Base-by-base conservation (phyloP, 2,797 vertebrate species). In the Acestrorhynchus altus region DNA sequence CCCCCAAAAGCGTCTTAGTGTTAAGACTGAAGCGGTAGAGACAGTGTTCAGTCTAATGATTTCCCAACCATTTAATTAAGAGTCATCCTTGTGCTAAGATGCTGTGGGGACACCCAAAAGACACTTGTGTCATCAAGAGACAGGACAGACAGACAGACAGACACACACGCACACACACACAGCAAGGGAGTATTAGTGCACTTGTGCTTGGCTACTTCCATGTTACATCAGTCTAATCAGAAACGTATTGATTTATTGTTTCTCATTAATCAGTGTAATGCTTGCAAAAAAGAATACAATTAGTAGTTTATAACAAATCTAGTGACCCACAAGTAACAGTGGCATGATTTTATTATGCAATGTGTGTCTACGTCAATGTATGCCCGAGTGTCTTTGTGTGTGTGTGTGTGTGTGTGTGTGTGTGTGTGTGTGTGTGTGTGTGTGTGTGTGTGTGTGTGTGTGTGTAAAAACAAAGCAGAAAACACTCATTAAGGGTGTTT, bases 341-440 rank as follows among this genome's bases (percentile, higher is more conserved):
- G 66, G 82, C 82, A 84, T 81, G 84, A 74, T 77, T 82, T 82
- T 82, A 70, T 80, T 78, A 83, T 77, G 76, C 82, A 83, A 74
- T 71, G 66, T 76, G 74, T 80, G 76, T 85, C 65, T 65, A 18
- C 39, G 59, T 68, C 51, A 39, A 76, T 78, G 64, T 74, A 61
- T 72, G 69, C 56, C 56, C 66, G 77, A 26, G 65, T 65, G 65
- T 51, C 59, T 22, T 64, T 56, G 64, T 59, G 60, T 47, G 65
- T 72, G 76, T 77, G 11, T 40, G 70, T 56, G 69, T 71, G 77
- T 54, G n/a, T n/a, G n/a, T n/a, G n/a, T n/a, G n/a, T n/a, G n/a
- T 63, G 69, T 46, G 59, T 31, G 76, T 72, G 68, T 65, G 11
- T 52, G 70, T 35, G 6, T 35, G 2, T 35, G 2, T 35, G 31